phyloP scores from a whole-genome alignment of 2,888 invertebrate genomes.

The Leucophora obtusa region DNA sequence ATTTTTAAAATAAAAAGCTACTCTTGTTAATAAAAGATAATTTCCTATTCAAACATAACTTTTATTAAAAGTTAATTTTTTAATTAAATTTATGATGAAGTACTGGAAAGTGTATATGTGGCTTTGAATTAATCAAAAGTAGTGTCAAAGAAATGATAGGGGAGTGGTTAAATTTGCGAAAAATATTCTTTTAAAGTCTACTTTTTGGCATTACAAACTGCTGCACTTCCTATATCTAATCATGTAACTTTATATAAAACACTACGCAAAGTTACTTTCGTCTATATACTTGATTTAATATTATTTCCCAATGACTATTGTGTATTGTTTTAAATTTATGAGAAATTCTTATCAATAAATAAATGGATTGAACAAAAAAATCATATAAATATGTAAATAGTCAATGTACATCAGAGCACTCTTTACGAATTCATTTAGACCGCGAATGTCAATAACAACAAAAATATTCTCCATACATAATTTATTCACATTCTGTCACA shows the following conservation, averaged over 20 bases:
- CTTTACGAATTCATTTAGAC: not conserved
- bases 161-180: no score
- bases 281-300: not conserved
- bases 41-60: no score
- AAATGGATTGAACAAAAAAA: not conserved
- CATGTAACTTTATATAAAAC: not conserved
- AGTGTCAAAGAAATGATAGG: no score
- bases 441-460: constrained; percentile 53
- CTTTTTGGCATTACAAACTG: no score
- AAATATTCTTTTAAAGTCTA: no score
- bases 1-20: no score
- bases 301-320: constrained; percentile 23
- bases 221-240: no score
- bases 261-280: not conserved
- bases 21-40: no score
- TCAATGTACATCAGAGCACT: not conserved
- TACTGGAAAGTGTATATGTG: no score
- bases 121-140: no score
- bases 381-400: constrained; percentile 3
- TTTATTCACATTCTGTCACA: constrained; percentile 9
- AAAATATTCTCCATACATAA: not conserved
- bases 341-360: constrained; percentile 42
- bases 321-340: constrained; percentile 22
- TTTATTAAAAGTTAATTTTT: no score
- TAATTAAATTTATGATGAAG: no score